A percentile compares a stretch with the other conserved stretches of the same genome.
phyloP scores from a whole-genome alignment of 1,140 invertebrate species.

The Panagrolaimus sp. region DNA sequence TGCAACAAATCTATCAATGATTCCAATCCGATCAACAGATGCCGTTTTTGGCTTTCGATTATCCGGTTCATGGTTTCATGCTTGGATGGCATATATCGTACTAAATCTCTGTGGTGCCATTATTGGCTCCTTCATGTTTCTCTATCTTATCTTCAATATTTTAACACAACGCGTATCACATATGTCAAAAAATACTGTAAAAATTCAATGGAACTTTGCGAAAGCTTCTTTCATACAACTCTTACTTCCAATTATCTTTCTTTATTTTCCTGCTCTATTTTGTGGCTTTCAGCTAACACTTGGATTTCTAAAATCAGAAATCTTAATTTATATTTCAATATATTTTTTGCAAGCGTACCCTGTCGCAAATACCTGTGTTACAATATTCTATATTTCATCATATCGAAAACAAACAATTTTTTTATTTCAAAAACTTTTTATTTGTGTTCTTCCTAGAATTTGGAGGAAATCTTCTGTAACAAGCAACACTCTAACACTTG shows the following conservation, averaged over 20 bases:
- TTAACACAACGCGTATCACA: not conserved
- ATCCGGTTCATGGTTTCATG: too few relatives aligned
- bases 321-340: too few relatives aligned
- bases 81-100: not conserved
- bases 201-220: slow-evolving; percentile 4
- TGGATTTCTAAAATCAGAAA: too few relatives aligned
- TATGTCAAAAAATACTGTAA: not conserved
- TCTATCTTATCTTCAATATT: not conserved
- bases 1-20: not conserved
- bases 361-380: too few relatives aligned
- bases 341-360: too few relatives aligned
- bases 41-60: not conserved
- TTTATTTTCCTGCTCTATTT: not conserved
- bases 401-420: too few relatives aligned
- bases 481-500: too few relatives aligned
- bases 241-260: not conserved
- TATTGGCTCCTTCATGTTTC: not conserved
- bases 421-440: too few relatives aligned
- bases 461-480: too few relatives aligned
- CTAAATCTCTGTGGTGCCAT: not conserved
- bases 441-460: too few relatives aligned
- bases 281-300: too few relatives aligned
- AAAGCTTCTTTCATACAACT: not conserved
- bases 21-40: not conserved
- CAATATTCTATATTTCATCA: too few relatives aligned